Base-by-base conservation (phyloP, 2,888 invertebrate genomes). In the Dicycla oo region DNA sequence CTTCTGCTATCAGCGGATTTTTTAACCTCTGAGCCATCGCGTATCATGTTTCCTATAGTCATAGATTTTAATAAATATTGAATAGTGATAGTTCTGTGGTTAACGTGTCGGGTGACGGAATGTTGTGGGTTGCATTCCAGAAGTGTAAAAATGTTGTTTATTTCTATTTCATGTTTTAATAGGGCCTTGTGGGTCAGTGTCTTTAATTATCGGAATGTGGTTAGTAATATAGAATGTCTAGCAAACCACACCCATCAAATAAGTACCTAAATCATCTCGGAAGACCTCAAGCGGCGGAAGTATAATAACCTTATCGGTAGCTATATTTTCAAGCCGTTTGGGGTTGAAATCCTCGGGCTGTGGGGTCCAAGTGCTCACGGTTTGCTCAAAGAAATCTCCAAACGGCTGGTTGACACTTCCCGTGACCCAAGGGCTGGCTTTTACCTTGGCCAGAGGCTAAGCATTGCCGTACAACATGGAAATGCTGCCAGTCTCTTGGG, bases 61-160 rank as follows among this genome's bases (percentile, higher is more conserved):
- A 69, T 75, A 68, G 58, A 73, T 75, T 70, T 69, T 53, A 70
- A 79, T 69, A 73, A 69, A 57, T 60, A 56, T 51, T 40, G 47
- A 47, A 56, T 57, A 81, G 51, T 47, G 58, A 73, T 80, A 69
- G 82, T 76, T 82, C 13, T 57, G 80, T 64, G 83, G 85, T 64
- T 56, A 60, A n/a, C 18, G 82, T 80, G 56, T 81, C 54, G 47
- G 51, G 56, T 84, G 26, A 49, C 57, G 76, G 82, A 84, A 84
- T 84, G 76, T 68, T 71, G 85, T 73, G 81, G 84, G 76, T 76
- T 82, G 68, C 75, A 85, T 85, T 84, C 85, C 85, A 67, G 70
- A 70, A 70, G 82, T 75, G 75, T 62, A 82, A 61, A 51, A 63
- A 63, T 43, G 34, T 66, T 61, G 68, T 26, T 69, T 73, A 81